Percentiles rank a stretch among this genome's conserved stretches.
These are phyloP conservation scores for Oscheius sp. DNA, from an alignment of 2,888 invertebrate species.

Conservation along the genomic window DNA sequence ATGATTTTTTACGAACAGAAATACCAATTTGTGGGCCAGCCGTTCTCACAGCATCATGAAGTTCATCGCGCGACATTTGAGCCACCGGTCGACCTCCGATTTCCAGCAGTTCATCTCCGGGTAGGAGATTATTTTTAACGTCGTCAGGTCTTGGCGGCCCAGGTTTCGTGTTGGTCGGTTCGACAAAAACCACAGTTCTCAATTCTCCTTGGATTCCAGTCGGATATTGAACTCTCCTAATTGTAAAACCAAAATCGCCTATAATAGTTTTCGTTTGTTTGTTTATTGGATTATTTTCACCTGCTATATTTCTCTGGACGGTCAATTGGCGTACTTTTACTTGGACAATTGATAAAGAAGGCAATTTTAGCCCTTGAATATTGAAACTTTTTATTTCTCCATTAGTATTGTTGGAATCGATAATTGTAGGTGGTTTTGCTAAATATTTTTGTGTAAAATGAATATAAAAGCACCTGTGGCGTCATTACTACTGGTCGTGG, in stretches of 20 bases:
- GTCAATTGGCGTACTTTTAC: slow-evolving; percentile 52
- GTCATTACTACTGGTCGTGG: neutral
- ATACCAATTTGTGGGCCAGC: slow-evolving; percentile 75
- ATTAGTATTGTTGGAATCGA: neutral
- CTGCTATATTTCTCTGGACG: slow-evolving; percentile 50
- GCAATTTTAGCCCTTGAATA: slow-evolving; percentile 58
- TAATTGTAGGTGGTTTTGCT: slow-evolving; percentile 6
- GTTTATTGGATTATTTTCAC: slow-evolving; percentile 32
- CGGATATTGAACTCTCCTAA: slow-evolving; percentile 59
- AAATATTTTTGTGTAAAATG: too few relatives aligned
- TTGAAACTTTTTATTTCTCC: slow-evolving; percentile 43
- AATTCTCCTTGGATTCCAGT: slow-evolving; percentile 38
- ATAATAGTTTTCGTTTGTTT: neutral
- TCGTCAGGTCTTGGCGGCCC: slow-evolving; percentile 67
- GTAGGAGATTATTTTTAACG: slow-evolving; percentile 83
- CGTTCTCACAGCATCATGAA: slow-evolving; percentile 81
- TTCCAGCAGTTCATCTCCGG: slow-evolving; percentile 92
- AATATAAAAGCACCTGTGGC: neutral
- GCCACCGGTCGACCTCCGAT: slow-evolving; percentile 86
- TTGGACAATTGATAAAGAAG: slow-evolving; percentile 60
- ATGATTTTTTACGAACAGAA: neutral
- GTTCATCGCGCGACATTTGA: slow-evolving; percentile 84
- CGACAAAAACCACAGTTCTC: slow-evolving; percentile 60
- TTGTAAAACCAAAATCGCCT: slow-evolving; percentile 66
- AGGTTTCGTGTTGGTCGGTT: slow-evolving; percentile 51